phyloP scores from a whole-genome alignment of 2,888 invertebrate genomes.

The Hanleya hanleyi region DNA sequence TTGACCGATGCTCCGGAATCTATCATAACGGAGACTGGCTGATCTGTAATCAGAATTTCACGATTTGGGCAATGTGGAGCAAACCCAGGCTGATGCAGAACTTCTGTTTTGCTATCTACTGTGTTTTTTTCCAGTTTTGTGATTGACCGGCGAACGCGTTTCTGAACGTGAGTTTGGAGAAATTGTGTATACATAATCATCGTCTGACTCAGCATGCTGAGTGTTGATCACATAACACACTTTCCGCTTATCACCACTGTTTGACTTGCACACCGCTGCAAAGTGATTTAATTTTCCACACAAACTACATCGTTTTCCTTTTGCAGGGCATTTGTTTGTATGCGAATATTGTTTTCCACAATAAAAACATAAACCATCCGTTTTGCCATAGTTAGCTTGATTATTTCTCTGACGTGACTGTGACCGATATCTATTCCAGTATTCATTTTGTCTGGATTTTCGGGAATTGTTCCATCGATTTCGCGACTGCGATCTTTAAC shows the following conservation, averaged over 20 bases:
- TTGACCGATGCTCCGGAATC: conserved; percentile 37
- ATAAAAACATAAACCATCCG: too few relatives aligned
- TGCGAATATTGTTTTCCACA: neutral
- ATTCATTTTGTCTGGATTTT: neutral
- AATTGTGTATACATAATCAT: neutral
- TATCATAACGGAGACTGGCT: conserved; percentile 6
- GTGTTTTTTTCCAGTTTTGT: too few relatives aligned
- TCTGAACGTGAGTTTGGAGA: too few relatives aligned
- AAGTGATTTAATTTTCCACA: conserved; percentile 2
- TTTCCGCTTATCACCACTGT: neutral
- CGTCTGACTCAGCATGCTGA: neutral
- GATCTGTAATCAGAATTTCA: neutral
- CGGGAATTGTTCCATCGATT: too few relatives aligned
- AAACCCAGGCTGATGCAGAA: neutral
- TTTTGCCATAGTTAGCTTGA: too few relatives aligned
- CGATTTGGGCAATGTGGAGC: neutral
- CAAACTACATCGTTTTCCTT: neutral
- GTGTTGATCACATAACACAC: too few relatives aligned
- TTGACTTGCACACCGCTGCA: neutral
- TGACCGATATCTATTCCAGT: too few relatives aligned
- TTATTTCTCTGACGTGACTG: too few relatives aligned
- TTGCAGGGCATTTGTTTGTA: conserved; percentile 5
- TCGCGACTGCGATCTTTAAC: too few relatives aligned
- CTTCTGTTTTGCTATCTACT: neutral
- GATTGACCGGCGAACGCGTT: too few relatives aligned